Evolutionary conservation across 2,797 vertebrate genomes (phyloP).

Genomic region (Glossophaga mutica): DNA sequence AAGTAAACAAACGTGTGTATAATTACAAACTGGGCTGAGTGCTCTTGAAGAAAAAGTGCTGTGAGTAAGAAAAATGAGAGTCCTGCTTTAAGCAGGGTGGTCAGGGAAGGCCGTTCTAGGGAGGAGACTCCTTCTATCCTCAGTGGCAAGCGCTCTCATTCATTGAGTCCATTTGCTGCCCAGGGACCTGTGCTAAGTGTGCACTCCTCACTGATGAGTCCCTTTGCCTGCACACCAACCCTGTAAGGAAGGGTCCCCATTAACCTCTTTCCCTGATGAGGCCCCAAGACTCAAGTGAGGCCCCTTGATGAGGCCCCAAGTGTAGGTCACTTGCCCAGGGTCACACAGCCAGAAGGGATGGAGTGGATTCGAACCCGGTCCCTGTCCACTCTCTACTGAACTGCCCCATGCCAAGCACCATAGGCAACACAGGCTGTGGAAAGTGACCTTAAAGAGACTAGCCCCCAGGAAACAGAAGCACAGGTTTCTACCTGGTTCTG

Average conservation of each 20-base stretch:
- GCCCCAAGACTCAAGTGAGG: neutral
- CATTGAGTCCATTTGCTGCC: neutral
- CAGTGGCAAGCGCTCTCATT: neutral
- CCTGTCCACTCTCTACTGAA: neutral
- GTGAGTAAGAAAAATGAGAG: neutral
- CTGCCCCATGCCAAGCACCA: neutral
- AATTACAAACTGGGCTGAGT: constrained; percentile 48
- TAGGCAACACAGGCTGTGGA: neutral
- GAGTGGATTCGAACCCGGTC: neutral
- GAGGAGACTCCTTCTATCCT: neutral
- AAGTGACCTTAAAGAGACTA: neutral
- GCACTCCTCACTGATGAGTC: neutral
- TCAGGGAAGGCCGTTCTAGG: neutral
- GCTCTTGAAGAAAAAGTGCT: constrained; percentile 38
- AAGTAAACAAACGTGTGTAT: constrained; percentile 43
- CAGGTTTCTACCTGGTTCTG: neutral
- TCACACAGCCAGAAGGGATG: neutral
- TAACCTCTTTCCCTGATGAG: neutral
- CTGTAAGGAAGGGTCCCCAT: neutral
- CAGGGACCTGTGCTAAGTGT: neutral
- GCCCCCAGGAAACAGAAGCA: neutral
- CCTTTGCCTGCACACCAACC: neutral
- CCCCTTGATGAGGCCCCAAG: neutral
- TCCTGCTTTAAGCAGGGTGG: neutral
- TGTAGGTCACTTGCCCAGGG: neutral